Base-by-base conservation (phyloP, 2,888 invertebrate genomes). In the Apoda limacodes region DNA sequence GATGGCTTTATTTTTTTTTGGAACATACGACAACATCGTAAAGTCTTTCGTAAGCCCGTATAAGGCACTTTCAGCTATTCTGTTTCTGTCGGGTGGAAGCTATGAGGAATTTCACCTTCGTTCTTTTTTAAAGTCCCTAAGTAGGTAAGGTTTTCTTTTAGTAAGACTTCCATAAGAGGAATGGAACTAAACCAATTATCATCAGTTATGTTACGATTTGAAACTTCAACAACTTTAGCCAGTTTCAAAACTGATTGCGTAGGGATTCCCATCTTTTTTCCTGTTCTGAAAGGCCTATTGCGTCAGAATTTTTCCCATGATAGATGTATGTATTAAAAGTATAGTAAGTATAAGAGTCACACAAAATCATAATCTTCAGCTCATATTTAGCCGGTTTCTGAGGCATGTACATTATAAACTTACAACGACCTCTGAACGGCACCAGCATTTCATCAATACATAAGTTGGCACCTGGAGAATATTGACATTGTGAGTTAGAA, bases 101-200 rank as follows among this genome's bases (percentile, higher is more conserved):
- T 14, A 25, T 22, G 29, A 27, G 45, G 40, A 17, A 45, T 36
- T 32, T 45, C 39, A 24, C 39, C 26, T 34, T 49, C 46, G 27
- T 48, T 49, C 35, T 50, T 46, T 34, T 43, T 46, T 20, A 44
- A 20, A 9, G 43, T 46, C 23, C 45, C 45, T 19, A 50, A 35
- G 31, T 42, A 48, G 7, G 50, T 48, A 12, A 50, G 35, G 9
- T 34, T 30, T 12, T 25, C 29, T 15, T 30, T 19, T 27, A 27
- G 25, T 30, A 50, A 30, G 27, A 41, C 28, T 13, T 47, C 35
- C 20, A 43, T 46, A 28, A 52, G 28, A 35, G 52, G 44, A 11
- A 55, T 38, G 4, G 53, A 53, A 10, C 46, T 38, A 40, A 55
- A 55, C 50, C 55, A 56, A 37, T 56, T 55, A 24, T 55, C 52